These are phyloP conservation scores for Triops cancriformis DNA, from an alignment of 1,140 invertebrate genomes.

Conservation along the genomic window DNA sequence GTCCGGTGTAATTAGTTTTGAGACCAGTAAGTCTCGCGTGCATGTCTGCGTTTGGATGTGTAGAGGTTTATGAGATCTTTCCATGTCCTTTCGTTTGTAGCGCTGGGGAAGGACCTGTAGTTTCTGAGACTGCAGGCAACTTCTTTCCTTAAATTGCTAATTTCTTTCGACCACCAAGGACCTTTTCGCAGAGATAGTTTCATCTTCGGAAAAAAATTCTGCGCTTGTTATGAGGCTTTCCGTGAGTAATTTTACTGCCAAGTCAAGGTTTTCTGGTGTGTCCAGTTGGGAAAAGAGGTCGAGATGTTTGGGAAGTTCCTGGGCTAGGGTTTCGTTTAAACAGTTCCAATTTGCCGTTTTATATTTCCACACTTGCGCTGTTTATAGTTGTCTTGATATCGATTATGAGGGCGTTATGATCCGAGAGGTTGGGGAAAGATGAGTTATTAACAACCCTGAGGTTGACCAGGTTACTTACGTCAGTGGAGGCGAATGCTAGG, in stretches of 20 bases:
- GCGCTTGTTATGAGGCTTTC: not conserved
- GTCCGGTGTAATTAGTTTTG: not conserved
- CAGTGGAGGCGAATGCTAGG: not conserved
- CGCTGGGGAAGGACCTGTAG: not conserved
- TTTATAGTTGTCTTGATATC: not conserved
- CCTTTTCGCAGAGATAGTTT: not conserved
- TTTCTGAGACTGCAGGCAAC: not conserved
- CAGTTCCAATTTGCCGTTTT: not conserved
- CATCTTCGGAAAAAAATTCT: not conserved
- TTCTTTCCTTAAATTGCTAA: not conserved
- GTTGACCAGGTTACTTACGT: not conserved
- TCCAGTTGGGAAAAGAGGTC: not conserved
- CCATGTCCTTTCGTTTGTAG: not conserved
- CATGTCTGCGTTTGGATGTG: not conserved
- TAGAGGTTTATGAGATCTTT: not conserved
- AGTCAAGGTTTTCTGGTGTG: not conserved
- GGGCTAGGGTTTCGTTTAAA: not conserved
- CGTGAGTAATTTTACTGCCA: not conserved
- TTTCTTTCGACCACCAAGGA: not conserved
- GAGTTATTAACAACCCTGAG: not conserved
- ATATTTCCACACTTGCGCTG: not conserved
- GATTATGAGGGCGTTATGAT: constrained; percentile 1
- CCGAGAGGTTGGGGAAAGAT: not conserved
- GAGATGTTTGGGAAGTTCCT: not conserved
- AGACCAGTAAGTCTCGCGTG: not conserved